Evolutionary conservation across 1,140 invertebrate genomes (phyloP), one percentile per base, ranked within the genome.

Genomic region (Drosophila paulistorum): DNA sequence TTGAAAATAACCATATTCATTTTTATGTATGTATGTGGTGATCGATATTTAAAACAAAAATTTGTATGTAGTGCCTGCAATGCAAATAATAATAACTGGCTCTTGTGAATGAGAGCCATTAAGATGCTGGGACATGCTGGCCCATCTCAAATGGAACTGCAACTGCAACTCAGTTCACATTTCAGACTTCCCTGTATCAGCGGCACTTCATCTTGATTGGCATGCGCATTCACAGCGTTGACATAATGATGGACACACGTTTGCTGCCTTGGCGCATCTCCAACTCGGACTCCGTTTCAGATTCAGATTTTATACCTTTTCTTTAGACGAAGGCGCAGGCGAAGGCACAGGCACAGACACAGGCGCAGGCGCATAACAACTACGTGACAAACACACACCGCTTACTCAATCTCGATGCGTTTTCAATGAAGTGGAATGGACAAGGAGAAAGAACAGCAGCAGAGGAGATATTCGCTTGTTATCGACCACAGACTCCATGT

Each of bases 161-260:
- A 37, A 37, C 35, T 37, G 7, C 35, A 37, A 2, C 35, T 37
- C 37, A 48, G 14, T 17, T 48, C 20, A 51, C 20, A 51, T 42
- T 7, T 33, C 39, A 35, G 30, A 23, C 41, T 35, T 48, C 57
- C 42, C 77, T 69, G 67, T 91, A 91, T 91, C 90, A 80, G 89
- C 77, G 76, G 86, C 85, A 87, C 79, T 91, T 90, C 79, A 91
- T 91, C 83, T 91, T 91, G 90, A 91, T 91, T 91, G 90, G 87
- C 90, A 91, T 86, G 85, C 90, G 90, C 86, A 91, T 91, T 91
- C 80, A 91, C 71, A 75, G 90, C 83, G 90, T 91, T 91, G 90
- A 91, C 90, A 91, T 91, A 90, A 87, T 91, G 90, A 91, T 91
- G 83, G 90, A 91, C 90, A 91, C 78, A 90, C 45, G 45, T 77